A percentile compares a stretch with the other conserved stretches of the same genome.
phyloP scores from a whole-genome alignment of 2,888 invertebrate species.

The Alcis repandata region DNA sequence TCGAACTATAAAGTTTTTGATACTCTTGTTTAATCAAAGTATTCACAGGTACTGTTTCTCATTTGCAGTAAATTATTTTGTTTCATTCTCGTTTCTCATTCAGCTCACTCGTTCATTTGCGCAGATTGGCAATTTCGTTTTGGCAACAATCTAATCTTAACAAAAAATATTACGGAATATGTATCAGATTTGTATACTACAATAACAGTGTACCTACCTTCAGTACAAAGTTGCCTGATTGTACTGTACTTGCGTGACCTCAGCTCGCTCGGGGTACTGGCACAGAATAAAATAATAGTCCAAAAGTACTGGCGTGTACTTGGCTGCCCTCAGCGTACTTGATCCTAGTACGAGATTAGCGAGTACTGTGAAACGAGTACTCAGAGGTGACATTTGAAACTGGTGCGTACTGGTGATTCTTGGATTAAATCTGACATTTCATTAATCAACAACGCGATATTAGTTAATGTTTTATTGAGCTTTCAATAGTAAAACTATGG shows the following conservation, averaged over 20 bases:
- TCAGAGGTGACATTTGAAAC: constrained; percentile 19
- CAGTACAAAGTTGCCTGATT: not conserved
- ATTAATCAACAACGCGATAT: no score
- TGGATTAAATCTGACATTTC: not conserved
- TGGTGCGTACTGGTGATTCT: not conserved
- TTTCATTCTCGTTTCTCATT: constrained; percentile 1
- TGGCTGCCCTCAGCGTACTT: constrained; percentile 5
- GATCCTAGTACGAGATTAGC: constrained; percentile 19
- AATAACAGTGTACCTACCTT: not conserved
- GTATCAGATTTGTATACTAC: not conserved
- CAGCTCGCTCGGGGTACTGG: constrained; percentile 6
- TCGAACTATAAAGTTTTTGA: not conserved
- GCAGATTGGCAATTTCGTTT: constrained; percentile 10
- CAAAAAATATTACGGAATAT: not conserved
- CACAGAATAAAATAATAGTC: no score
- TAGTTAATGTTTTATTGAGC: no score
- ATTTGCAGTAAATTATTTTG: not conserved
- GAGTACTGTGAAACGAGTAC: constrained; percentile 5
- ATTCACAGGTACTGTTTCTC: not conserved
- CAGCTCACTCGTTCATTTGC: not conserved
- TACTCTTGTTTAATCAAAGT: no score
- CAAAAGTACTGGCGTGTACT: constrained; percentile 23
- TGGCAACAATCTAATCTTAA: not conserved
- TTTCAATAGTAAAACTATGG: no score
- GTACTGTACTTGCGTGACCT: constrained; percentile 16